Base-by-base conservation (phyloP, 2,113 vertebrate species). In the Eptesicus fuscus region DNA sequence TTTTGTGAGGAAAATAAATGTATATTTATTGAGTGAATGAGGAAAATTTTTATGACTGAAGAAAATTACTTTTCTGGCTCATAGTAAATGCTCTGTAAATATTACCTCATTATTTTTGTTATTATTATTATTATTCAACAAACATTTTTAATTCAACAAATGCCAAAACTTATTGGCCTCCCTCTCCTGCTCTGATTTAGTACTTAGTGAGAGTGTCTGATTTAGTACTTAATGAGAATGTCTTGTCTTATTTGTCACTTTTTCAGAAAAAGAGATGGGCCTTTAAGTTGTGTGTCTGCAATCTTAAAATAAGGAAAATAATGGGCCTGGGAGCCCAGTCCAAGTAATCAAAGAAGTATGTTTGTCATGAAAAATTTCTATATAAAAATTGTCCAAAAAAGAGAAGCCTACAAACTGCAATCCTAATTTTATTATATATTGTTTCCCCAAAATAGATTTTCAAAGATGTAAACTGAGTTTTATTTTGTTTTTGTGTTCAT, bases 341-440 rank as follows among this genome's bases (percentile, higher is more conserved):
- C 77, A 79, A 97, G 88, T 83, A 97, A 94, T 63, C 10, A 0
- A 74, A 93, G 78, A 92, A 95, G 69, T 49, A 93, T 69, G 53
- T 95, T 97, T 94, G 89, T 96, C 95, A 95, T 96, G 88, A 93
- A 97, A 97, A 97, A 17, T 0, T 94, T 82, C 1, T 35, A 14
- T 85, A 65, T 94, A 79, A 96, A 94, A 97, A 96, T 22, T 92
- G 90, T 53, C 79, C 87, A 67, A 86, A 56, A 71, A 80, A 96
- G 37, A 74, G 76, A 79, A 49, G 10, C 9, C 67, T 76, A 37
- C 35, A n/a, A 7, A 63, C 20, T 65, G 1, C 6, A 51, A 63
- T 83, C 1, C 37, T 32, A 65, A 35, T 88, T 91, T 73, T 63
- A 61, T 83, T 70, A 49, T 59, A 74, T 53, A 37, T 82, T 91